Evolutionary conservation across 2,113 vertebrate genomes (phyloP).

Genomic region (Oceanodroma tethys): DNA sequence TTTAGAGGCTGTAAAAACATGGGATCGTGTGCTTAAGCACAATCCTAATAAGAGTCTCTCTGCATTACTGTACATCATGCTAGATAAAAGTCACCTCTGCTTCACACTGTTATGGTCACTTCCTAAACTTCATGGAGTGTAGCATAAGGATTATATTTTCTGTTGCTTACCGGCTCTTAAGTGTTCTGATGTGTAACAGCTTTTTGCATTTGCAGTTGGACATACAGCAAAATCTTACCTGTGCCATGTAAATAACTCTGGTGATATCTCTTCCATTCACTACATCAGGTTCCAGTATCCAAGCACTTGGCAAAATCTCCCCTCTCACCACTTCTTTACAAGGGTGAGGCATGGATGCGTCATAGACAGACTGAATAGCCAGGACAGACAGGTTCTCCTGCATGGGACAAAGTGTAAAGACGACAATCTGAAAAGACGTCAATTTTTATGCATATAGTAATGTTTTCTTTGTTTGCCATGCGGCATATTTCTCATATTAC

Average conservation of each 20-base stretch:
- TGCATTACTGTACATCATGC: background rate
- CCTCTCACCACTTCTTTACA: conserved; percentile 85
- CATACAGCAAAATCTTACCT: conserved; percentile 73
- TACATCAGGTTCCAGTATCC: conserved; percentile 85
- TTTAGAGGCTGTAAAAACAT: background rate
- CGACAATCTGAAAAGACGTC: background rate
- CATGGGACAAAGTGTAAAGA: background rate
- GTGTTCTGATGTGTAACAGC: background rate
- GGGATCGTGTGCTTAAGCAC: background rate
- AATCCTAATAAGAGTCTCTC: background rate
- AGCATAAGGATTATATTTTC: background rate
- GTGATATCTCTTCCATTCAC: conserved; percentile 80
- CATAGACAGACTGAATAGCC: conserved; percentile 91
- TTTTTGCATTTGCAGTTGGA: background rate
- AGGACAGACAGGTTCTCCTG: conserved; percentile 83
- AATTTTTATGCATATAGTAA: background rate
- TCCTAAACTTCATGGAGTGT: background rate
- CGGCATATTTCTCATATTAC: background rate
- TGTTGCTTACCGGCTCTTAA: background rate
- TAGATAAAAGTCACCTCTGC: too few species aligned
- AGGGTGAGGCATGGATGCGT: conserved; percentile 88
- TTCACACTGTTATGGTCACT: too few species aligned
- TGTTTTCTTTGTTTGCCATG: background rate
- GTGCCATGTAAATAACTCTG: conserved; percentile 86
- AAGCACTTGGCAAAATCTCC: conserved; percentile 93